Evolutionary conservation across 2,113 vertebrate species (phyloP).

Genomic region (Oenanthe oenanthe): DNA sequence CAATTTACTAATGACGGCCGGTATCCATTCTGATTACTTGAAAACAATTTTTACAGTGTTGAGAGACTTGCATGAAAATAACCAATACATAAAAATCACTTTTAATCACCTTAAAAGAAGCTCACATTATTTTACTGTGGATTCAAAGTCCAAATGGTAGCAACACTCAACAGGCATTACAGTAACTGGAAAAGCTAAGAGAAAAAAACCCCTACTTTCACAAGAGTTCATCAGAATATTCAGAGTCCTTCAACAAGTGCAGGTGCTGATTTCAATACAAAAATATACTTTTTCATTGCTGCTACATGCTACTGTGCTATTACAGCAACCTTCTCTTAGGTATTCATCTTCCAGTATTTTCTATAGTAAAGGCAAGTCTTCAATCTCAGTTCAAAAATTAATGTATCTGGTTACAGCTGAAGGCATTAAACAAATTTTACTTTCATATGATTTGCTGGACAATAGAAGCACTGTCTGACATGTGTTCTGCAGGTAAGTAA

Average conservation of each 20-base stretch:
- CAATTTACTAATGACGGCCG: not conserved
- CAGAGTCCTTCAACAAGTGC: not conserved
- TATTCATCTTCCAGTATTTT: not conserved
- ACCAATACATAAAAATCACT: not conserved
- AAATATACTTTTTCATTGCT: not conserved
- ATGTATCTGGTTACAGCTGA: not conserved
- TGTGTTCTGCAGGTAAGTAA: not conserved
- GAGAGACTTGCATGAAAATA: not conserved
- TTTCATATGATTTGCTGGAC: not conserved
- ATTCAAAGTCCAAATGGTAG: not conserved
- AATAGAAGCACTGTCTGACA: not conserved
- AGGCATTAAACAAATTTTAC: not conserved
- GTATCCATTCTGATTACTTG: not conserved
- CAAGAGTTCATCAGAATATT: not conserved
- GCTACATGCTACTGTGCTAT: not conserved
- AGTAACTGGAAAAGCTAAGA: not conserved
- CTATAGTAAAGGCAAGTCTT: not conserved
- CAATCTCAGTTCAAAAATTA: not conserved
- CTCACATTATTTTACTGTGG: not conserved
- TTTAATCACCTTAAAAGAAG: not conserved
- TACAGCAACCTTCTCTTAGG: not conserved
- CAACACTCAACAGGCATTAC: not conserved
- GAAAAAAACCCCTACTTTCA: not conserved
- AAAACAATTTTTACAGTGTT: slow-evolving; percentile 3
- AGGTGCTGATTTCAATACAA: not conserved